Evolutionary conservation across 2,113 vertebrate genomes (phyloP), one percentile per base, ranked within the genome.

Genomic region (Corythaeola cristata): DNA sequence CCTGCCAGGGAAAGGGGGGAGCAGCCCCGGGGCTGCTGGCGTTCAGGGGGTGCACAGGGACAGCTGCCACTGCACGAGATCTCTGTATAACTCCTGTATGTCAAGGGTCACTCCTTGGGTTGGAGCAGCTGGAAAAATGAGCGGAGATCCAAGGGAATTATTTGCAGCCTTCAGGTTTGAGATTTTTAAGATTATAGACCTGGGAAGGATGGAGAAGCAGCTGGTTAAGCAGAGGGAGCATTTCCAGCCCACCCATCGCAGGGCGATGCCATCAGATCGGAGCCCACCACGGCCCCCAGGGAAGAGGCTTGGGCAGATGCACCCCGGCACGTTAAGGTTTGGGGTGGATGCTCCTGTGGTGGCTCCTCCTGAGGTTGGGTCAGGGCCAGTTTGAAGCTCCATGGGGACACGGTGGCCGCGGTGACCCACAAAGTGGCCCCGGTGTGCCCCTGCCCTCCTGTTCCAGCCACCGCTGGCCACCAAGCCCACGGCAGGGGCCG

Each of bases 391-490:
- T 86, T 59, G 26, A 68, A 90, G 72, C 49, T 26, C 74, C 2
- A 1, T 2, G 8, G 16, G 71, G 44, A 33, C 59, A 12, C 1
- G 3, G 59, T 44, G 59, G 28, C 33, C 23, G 0, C 2, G 0
- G 63, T 91, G 74, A 89, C 77, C 89, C 0, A 1, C 52, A 16
- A 22, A 60, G 21, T 16, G 24, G 5, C 52, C 66, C 27, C 0
- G 3, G 5, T 4, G 64, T 23, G 41, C 10, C 55, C 39, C 28
- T 18, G 32, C 33, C 88, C 69, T 59, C 12, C 33, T 5, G 6
- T 9, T 47, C 5, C 69, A 58, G 56, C 59, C 87, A 87, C 89
- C 71, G 28, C 76, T 50, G 76, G 22, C 69, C 27, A 1, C 23
- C 22, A 26, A 88, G 88, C 93, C 94, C 0, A 4, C 1, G 88